Evolutionary conservation across 2,888 invertebrate species (phyloP).

Genomic region (Frankliniella intonsa): DNA sequence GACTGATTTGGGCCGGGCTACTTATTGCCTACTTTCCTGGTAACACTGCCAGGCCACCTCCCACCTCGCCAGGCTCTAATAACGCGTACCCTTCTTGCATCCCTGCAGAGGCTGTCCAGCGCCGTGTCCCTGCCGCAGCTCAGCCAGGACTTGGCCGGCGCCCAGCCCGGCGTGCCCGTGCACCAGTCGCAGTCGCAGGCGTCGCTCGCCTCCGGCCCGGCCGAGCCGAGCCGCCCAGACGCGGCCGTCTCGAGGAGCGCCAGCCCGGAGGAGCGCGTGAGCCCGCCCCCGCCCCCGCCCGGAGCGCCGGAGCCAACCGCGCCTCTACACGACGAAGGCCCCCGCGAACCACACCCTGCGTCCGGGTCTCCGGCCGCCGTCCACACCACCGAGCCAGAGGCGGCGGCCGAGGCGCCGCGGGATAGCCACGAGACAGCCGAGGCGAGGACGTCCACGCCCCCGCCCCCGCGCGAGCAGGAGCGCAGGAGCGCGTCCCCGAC

Average conservation of each 20-base stretch:
- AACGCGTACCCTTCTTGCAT: not conserved
- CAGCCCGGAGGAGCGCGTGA: not conserved
- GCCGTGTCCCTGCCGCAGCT: constrained; percentile 23
- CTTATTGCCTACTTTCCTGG: not conserved
- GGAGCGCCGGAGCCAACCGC: not conserved
- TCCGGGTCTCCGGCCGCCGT: not conserved
- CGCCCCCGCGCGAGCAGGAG: not conserved
- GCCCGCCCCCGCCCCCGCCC: not conserved
- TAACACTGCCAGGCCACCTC: not conserved
- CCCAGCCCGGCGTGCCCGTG: not conserved
- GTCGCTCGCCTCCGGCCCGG: not conserved
- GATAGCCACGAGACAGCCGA: not conserved
- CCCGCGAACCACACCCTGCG: not conserved
- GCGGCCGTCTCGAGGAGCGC: not conserved
- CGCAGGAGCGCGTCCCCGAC: not conserved
- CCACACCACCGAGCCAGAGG: not conserved
- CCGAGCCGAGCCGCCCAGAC: not conserved
- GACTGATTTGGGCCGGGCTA: not conserved
- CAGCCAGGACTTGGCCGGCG: not conserved
- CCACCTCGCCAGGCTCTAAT: not conserved
- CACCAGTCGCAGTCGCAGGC: not conserved
- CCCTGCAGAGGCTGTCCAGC: not conserved
- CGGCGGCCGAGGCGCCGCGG: not conserved
- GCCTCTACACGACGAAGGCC: too few species aligned
- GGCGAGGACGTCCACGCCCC: not conserved